Evolutionary conservation across 2,888 invertebrate genomes (phyloP).

Genomic region (Acleris emargana): DNA sequence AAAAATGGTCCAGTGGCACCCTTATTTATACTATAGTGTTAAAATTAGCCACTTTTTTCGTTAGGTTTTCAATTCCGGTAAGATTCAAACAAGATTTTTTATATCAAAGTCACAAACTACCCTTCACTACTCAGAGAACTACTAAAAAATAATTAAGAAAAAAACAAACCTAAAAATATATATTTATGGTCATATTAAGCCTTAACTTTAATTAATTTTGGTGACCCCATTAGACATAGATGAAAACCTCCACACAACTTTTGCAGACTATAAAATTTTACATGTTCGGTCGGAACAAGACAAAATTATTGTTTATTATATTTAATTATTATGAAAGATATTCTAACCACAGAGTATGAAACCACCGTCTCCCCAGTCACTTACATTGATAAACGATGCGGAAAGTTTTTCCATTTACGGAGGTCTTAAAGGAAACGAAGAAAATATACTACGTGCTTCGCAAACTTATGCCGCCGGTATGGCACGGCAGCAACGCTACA

Average conservation of each 20-base stretch:
- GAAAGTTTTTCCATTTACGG: conserved; percentile 58
- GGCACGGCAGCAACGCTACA: too few relatives aligned
- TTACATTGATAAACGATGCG: conserved; percentile 46
- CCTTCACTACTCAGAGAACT: too few relatives aligned
- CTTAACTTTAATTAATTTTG: too few relatives aligned
- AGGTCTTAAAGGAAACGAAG: conserved; percentile 45
- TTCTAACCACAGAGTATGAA: conserved; percentile 13
- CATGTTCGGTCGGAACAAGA: background rate
- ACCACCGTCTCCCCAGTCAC: conserved; percentile 22
- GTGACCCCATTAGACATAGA: background rate
- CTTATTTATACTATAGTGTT: too few relatives aligned
- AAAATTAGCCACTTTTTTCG: too few relatives aligned
- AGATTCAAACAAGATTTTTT: too few relatives aligned
- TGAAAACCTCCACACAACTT: background rate
- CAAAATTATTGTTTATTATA: background rate
- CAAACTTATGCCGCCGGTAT: conserved; percentile 41
- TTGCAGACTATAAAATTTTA: background rate
- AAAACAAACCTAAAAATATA: too few relatives aligned
- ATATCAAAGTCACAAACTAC: too few relatives aligned
- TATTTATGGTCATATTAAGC: too few relatives aligned
- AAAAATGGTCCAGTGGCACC: too few relatives aligned
- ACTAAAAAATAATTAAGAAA: too few relatives aligned
- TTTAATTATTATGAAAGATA: conserved; percentile 1
- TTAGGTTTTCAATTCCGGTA: too few relatives aligned
- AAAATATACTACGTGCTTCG: conserved; percentile 52